Evolutionary conservation across 2,888 invertebrate species (phyloP), one percentile per base, ranked within the genome.

Genomic region (Galeruca laticollis): DNA sequence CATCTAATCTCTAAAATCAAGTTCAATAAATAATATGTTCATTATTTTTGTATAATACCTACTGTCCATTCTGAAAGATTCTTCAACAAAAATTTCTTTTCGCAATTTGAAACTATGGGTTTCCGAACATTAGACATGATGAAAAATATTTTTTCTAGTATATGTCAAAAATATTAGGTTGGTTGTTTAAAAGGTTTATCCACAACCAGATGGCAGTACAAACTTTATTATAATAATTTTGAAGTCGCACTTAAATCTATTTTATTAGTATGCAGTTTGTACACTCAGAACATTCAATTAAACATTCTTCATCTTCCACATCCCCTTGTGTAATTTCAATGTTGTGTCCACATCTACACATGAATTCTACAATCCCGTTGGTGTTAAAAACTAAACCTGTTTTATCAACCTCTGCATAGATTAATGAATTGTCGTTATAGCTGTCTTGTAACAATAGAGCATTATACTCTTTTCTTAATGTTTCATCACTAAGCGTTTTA

Each of bases 261-360:
- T 87, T 87, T 59, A 91, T 85, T 78, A 88, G 84, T 80, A 93
- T 89, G 78, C 89, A 88, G 83, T 93, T 90, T 60, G 93, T 93
- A 85, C 94, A 94, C 84, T 93, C 92, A 81, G 89, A 89, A 86
- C 94, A 94, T 76, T 88, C 89, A 76, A 92, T 87, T 76, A 89
- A 82, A 80, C 88, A 86, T 81, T 87, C 87, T 56, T 79, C 80
- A 63, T 84, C 80, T 31, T 77, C 61, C 61, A 86, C 72, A 69
- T 86, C 83, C 26, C 81, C 77, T 75, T 80, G 81, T 56, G 86
- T 79, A 35, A 91, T 84, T 37, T 84, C 77, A 83, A 91, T 91
- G 60, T 84, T 81, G 43, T 91, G 90, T 76, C 93, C 93, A 85
- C 94, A 94, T 79, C 93, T 88, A 82, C 94, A 94, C 11, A 84